Conservation (phyloP, 2,888 invertebrate genomes). For the Taenaris catops region DNA sequence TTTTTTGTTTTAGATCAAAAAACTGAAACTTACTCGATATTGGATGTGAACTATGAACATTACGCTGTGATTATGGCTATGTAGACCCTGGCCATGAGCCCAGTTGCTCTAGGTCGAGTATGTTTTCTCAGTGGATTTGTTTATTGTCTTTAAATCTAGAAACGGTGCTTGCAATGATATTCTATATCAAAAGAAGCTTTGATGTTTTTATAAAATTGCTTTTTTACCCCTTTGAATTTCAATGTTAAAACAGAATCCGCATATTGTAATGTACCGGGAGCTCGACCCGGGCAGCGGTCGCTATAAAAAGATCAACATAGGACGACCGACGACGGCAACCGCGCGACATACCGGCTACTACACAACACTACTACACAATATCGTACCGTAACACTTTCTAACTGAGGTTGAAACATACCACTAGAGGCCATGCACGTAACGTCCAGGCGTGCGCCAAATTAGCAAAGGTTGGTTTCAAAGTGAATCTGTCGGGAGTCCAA, state of each 20-base stretch:
- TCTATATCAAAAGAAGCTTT: conserved; percentile 1
- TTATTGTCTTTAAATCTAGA: conserved; percentile 4
- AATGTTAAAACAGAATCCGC: conserved; percentile 30
- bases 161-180: background rate
- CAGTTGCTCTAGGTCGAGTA: conserved; percentile 19
- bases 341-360: conserved; percentile 76
- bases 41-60: conserved; percentile 64
- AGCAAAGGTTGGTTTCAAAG: too few relatives aligned
- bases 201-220: background rate
- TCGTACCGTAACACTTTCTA: too few relatives aligned
- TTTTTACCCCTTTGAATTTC: conserved; percentile 5
- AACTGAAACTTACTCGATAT: conserved; percentile 52
- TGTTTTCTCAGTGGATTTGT: conserved; percentile 6
- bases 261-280: conserved; percentile 50
- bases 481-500: too few relatives aligned
- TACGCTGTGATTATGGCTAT: conserved; percentile 52
- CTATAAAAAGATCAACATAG: conserved; percentile 79
- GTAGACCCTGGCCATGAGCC: conserved; percentile 25
- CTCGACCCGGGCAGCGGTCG: conserved; percentile 73
- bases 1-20: too few relatives aligned
- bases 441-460: too few relatives aligned
- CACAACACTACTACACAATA: too few relatives aligned
- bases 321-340: conserved; percentile 62
- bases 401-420: too few relatives aligned
- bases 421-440: too few relatives aligned